Conservation (phyloP, 2,797 vertebrate genomes). For the Sebastes minor region DNA sequence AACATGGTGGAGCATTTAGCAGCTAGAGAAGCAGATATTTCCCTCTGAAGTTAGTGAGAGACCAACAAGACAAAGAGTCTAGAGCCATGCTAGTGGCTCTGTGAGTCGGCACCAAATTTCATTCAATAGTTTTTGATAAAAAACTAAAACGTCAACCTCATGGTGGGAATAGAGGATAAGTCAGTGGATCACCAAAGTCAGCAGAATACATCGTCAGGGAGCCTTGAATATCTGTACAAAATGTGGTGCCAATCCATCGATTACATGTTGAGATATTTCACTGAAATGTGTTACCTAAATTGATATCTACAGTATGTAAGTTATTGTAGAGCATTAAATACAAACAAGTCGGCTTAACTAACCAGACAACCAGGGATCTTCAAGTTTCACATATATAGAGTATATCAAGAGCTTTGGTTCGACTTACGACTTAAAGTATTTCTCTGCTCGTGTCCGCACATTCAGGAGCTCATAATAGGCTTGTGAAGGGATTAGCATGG, state of each 20-base stretch:
- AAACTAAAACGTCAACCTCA: background rate
- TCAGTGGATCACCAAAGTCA: background rate
- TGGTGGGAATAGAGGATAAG: background rate
- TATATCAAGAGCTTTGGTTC: conserved; percentile 36
- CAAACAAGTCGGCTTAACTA: background rate
- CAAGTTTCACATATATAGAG: conserved; percentile 9
- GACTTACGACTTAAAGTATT: conserved; percentile 42
- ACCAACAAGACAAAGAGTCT: too few relatives aligned
- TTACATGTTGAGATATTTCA: background rate
- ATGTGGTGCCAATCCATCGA: background rate
- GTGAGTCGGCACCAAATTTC: background rate
- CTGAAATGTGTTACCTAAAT: background rate
- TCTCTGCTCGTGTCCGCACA: conserved; percentile 50
- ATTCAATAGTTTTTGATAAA: background rate
- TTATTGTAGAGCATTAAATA: conserved; percentile 9
- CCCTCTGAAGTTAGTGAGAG: background rate
- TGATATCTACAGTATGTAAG: background rate
- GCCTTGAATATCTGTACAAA: background rate
- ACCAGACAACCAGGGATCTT: background rate
- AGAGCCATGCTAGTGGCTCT: background rate
- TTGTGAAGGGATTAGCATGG: conserved; percentile 72
- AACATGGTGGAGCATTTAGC: background rate
- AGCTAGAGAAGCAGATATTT: background rate
- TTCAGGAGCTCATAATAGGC: conserved; percentile 73
- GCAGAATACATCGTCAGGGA: too few relatives aligned